Evolutionary conservation across 2,888 invertebrate genomes (phyloP).

Genomic region (Hyppa rectilinea): DNA sequence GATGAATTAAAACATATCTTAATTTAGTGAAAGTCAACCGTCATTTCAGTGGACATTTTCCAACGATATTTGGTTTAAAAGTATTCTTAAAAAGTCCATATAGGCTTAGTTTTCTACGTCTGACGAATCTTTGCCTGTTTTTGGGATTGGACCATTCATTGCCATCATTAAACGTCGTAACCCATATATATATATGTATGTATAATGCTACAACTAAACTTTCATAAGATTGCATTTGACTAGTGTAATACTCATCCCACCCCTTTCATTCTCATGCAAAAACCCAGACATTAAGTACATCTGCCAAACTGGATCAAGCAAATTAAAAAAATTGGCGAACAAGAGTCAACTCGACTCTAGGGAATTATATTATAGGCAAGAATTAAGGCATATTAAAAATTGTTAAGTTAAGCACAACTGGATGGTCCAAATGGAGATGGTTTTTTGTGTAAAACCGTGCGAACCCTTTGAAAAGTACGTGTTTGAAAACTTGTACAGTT

Average conservation of each 20-base stretch:
- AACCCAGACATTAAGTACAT: constrained; percentile 36
- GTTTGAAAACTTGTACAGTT: neutral
- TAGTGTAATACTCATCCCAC: neutral
- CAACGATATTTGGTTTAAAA: neutral
- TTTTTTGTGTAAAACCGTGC: neutral
- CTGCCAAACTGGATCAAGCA: constrained; percentile 24
- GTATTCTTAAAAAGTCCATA: too few species aligned
- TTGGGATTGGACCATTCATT: too few species aligned
- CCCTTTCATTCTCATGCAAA: neutral
- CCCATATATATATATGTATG: too few species aligned
- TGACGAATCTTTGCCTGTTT: neutral
- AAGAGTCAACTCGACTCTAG: constrained; percentile 3
- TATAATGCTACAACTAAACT: constrained; percentile 5
- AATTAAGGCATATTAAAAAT: neutral
- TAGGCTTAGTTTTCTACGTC: neutral
- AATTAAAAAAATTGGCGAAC: constrained; percentile 2
- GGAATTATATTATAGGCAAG: neutral
- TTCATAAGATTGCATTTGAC: neutral
- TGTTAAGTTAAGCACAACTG: constrained; percentile 14
- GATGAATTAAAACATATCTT: too few species aligned
- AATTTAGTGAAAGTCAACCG: too few species aligned
- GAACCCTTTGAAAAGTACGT: neutral
- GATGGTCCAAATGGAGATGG: too few species aligned
- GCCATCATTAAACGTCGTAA: too few species aligned
- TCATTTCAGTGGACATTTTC: neutral